phyloP scores from a whole-genome alignment of 2,888 invertebrate genomes.

The Hylaea fasciaria region DNA sequence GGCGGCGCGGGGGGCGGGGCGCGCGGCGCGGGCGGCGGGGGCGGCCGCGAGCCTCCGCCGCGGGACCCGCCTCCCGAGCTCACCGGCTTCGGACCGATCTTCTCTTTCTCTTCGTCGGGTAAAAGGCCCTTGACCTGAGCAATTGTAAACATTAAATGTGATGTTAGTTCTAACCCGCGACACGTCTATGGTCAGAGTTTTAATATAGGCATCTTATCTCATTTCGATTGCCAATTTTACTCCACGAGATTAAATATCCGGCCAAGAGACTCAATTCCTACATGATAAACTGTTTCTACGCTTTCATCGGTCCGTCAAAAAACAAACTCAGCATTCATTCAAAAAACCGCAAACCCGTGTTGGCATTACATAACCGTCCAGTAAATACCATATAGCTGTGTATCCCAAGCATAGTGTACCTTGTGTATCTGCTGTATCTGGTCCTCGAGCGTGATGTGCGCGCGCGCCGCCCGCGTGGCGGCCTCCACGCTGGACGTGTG shows the following conservation, averaged over 20 bases:
- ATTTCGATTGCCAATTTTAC: too few relatives aligned
- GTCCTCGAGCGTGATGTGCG: constrained; percentile 97
- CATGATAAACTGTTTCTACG: too few relatives aligned
- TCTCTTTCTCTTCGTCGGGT: constrained; percentile 98
- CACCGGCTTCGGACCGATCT: constrained; percentile 96
- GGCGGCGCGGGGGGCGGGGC: constrained; percentile 45
- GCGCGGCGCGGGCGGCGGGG: constrained; percentile 39
- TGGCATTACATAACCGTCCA: too few relatives aligned
- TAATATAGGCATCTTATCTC: too few relatives aligned
- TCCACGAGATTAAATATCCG: too few relatives aligned
- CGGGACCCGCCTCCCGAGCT: constrained; percentile 38
- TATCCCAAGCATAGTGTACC: too few relatives aligned
- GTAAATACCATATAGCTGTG: too few relatives aligned
- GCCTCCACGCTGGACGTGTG: constrained; percentile 99
- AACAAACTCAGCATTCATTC: too few relatives aligned
- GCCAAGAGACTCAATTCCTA: too few relatives aligned
- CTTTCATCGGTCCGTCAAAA: too few relatives aligned
- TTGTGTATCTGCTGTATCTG: constrained; percentile 98
- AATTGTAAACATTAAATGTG: not conserved
- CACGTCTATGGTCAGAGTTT: too few relatives aligned
- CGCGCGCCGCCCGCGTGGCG: constrained; percentile 96
- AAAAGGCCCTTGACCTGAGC: constrained; percentile 91
- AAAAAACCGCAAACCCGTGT: too few relatives aligned
- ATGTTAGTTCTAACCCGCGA: not conserved
- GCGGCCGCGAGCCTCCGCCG: constrained; percentile 44